A percentile compares a stretch with the other conserved stretches of the same genome.
Conservation (phyloP, 1,140 invertebrate species). For the Popillia japonica region DNA sequence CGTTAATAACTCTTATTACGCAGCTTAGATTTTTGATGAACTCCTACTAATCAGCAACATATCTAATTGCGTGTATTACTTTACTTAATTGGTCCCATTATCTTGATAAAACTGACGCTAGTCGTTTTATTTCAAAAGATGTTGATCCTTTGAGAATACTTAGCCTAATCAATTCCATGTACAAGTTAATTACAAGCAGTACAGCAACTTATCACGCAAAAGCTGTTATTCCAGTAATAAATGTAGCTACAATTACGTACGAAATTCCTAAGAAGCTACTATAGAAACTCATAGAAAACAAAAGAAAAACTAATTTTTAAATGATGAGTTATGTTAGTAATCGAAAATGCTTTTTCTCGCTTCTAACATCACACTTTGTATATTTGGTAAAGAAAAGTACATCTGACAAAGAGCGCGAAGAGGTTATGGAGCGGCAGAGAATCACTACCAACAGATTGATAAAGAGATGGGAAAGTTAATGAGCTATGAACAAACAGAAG, state of each 20-base stretch:
- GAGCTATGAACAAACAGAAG: constrained; percentile 56
- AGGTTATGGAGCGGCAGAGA: constrained; percentile 46
- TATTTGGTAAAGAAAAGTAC: not conserved
- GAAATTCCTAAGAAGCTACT: too few species aligned
- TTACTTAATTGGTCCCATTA: not conserved
- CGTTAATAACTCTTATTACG: not conserved
- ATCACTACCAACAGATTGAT: constrained; percentile 56
- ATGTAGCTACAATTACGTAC: too few species aligned
- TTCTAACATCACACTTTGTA: not conserved
- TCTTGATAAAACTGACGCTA: not conserved
- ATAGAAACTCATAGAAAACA: too few species aligned
- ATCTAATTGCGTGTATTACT: not conserved
- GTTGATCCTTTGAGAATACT: not conserved
- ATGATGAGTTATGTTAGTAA: too few species aligned
- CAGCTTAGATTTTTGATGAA: not conserved
- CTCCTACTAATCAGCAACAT: not conserved
- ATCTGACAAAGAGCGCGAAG: constrained; percentile 39
- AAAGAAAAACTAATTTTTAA: too few species aligned
- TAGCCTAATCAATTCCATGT: not conserved
- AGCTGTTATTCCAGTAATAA: too few species aligned
- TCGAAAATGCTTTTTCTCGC: too few species aligned
- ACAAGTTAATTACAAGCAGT: not conserved
- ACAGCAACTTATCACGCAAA: too few species aligned
- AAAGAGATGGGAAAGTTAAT: constrained; percentile 56
- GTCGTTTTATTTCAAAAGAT: not conserved